Conservation (phyloP, 2,888 invertebrate genomes). For the Taenaris catops region DNA sequence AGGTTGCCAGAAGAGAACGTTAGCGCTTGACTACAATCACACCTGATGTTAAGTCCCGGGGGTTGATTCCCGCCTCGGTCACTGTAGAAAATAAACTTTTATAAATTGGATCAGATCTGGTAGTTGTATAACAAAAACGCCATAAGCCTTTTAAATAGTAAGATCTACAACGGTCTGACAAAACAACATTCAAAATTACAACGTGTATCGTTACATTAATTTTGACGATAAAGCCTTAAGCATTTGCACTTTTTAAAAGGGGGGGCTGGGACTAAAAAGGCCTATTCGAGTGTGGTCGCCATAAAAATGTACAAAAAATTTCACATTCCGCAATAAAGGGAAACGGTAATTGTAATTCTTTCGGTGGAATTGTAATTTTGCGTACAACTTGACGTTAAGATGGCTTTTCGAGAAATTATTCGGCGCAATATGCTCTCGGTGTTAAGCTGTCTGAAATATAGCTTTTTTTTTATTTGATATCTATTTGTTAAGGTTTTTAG, state of each 20-base stretch:
- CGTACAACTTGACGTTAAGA: slow-evolving; percentile 57
- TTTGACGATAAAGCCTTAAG: slow-evolving; percentile 61
- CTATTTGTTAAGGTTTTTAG: slow-evolving; percentile 1
- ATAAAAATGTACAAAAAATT: slow-evolving; percentile 57
- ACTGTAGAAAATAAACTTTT: too few species aligned
- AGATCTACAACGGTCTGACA: neutral
- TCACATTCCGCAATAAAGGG: slow-evolving; percentile 50
- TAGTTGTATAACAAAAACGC: too few species aligned
- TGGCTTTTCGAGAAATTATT: slow-evolving; percentile 41
- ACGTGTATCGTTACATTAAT: slow-evolving; percentile 62
- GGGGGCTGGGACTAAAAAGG: slow-evolving; percentile 32
- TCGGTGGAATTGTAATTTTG: slow-evolving; percentile 52
- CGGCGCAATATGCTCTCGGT: slow-evolving; percentile 36
- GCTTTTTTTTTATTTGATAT: slow-evolving; percentile 8
- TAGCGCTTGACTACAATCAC: too few species aligned
- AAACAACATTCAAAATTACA: slow-evolving; percentile 32
- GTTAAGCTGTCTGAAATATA: slow-evolving; percentile 14
- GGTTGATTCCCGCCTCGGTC: too few species aligned
- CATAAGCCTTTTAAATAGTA: too few species aligned
- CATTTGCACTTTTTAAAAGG: slow-evolving; percentile 46
- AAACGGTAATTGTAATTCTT: slow-evolving; percentile 56
- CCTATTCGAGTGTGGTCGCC: slow-evolving; percentile 54
- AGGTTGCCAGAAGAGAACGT: too few species aligned
- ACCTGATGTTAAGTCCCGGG: too few species aligned
- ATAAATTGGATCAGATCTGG: too few species aligned